Percentiles rank a stretch among this genome's conserved stretches.
Evolutionary conservation across 2,113 vertebrate genomes (phyloP).

Genomic region (Alexandromys fortis): DNA sequence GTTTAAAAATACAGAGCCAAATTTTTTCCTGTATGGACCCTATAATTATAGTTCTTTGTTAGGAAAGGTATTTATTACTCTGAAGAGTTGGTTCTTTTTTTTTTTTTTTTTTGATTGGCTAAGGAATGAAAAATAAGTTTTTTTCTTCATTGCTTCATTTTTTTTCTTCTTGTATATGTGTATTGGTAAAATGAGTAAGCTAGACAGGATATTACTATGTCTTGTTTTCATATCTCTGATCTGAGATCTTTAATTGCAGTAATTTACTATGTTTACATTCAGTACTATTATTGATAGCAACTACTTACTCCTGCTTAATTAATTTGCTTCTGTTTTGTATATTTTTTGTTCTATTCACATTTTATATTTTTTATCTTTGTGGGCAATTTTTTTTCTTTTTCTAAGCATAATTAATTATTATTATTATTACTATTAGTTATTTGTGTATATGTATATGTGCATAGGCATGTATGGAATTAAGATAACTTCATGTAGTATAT

Average conservation of each 20-base stretch:
- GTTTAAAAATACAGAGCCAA: background rate
- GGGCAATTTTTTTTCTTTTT: background rate
- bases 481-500: background rate
- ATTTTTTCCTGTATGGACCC: background rate
- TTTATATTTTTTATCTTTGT: background rate
- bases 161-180: background rate
- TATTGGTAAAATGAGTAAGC: background rate
- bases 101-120: background rate
- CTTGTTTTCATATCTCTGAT: background rate
- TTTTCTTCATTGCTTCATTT: background rate
- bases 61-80: background rate
- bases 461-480: background rate
- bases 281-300: background rate
- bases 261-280: background rate
- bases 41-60: background rate
- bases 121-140: background rate
- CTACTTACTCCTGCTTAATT: background rate
- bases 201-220: background rate
- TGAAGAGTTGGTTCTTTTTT: background rate
- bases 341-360: background rate
- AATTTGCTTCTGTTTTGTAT: background rate
- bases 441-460: background rate
- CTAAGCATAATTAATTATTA: background rate
- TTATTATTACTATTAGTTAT: background rate
- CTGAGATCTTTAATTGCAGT: background rate